A percentile compares a stretch with the other conserved stretches of the same genome.
phyloP scores from a whole-genome alignment of 1,140 invertebrate species.

The Philotrypesis tridentata region DNA sequence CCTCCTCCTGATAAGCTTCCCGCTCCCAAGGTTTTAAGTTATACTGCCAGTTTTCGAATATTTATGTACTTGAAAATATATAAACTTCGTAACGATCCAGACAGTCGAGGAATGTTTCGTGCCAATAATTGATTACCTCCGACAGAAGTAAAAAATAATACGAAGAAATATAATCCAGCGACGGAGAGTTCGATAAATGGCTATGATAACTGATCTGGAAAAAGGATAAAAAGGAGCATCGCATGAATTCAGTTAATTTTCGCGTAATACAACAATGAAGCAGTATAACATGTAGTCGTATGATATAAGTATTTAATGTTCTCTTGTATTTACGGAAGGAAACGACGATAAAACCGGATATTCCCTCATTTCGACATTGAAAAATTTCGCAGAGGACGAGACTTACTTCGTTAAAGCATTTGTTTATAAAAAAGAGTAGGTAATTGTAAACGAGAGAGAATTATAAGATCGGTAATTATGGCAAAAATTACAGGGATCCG shows the following conservation, averaged over 20 bases:
- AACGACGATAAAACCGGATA: constrained; percentile 19
- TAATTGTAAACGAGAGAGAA: not conserved
- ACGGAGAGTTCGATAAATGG: not conserved
- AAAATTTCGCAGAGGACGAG: not conserved
- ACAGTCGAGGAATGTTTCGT: not conserved
- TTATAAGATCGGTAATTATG: no score
- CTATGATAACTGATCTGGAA: not conserved
- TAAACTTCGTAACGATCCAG: no score
- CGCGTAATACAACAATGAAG: not conserved
- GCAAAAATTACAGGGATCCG: not conserved
- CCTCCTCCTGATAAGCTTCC: not conserved
- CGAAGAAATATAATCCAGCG: not conserved
- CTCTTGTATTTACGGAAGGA: constrained; percentile 12
- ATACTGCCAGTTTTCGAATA: no score
- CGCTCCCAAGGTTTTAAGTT: no score
- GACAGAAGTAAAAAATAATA: not conserved
- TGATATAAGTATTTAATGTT: not conserved
- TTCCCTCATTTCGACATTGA: not conserved
- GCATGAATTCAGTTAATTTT: constrained; percentile 13
- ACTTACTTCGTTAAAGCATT: not conserved
- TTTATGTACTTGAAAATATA: no score
- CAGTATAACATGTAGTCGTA: not conserved
- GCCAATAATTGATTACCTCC: not conserved
- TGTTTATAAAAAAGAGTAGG: not conserved
- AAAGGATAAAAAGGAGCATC: not conserved